Conservation (phyloP, 2,888 invertebrate genomes). For the Encarsia formosa region DNA sequence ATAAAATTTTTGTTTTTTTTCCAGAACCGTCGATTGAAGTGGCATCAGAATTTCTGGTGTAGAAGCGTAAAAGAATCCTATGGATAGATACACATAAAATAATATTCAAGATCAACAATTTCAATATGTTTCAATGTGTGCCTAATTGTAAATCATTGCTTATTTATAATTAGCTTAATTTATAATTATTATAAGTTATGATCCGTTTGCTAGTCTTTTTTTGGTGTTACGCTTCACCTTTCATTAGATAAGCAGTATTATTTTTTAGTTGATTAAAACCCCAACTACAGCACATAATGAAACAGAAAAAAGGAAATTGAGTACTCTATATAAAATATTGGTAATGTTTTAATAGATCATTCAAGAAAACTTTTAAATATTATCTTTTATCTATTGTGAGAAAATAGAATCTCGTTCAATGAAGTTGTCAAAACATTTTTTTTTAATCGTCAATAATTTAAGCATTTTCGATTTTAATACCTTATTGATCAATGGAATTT, state of each 20-base stretch:
- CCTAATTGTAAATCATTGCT: constrained; percentile 19
- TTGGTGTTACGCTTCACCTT: constrained; percentile 22
- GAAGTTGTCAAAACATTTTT: constrained; percentile 3
- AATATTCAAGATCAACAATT: constrained; percentile 24
- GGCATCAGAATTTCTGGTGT: constrained; percentile 32
- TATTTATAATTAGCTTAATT: constrained; percentile 9
- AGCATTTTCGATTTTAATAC: constrained; percentile 2
- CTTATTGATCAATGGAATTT: background rate
- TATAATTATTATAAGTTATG: constrained; percentile 17
- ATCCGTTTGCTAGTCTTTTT: constrained; percentile 24
- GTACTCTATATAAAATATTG: constrained; percentile 16
- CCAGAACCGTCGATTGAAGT: constrained; percentile 41
- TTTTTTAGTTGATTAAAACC: constrained; percentile 14
- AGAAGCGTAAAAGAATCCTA: constrained; percentile 28
- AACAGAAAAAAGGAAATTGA: constrained; percentile 18
- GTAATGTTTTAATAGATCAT: constrained; percentile 17
- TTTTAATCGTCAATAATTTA: background rate
- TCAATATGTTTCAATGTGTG: constrained; percentile 22
- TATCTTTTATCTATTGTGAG: background rate
- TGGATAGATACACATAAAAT: constrained; percentile 34
- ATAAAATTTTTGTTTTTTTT: constrained; percentile 31
- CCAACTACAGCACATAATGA: constrained; percentile 24
- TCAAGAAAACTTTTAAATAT: too few species aligned
- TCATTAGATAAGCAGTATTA: constrained; percentile 26
- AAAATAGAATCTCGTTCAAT: constrained; percentile 10